A percentile compares a stretch with the other conserved stretches of the same genome.
phyloP scores from a whole-genome alignment of 64 coral and sea anemone genomes.

The Actinia equina region DNA sequence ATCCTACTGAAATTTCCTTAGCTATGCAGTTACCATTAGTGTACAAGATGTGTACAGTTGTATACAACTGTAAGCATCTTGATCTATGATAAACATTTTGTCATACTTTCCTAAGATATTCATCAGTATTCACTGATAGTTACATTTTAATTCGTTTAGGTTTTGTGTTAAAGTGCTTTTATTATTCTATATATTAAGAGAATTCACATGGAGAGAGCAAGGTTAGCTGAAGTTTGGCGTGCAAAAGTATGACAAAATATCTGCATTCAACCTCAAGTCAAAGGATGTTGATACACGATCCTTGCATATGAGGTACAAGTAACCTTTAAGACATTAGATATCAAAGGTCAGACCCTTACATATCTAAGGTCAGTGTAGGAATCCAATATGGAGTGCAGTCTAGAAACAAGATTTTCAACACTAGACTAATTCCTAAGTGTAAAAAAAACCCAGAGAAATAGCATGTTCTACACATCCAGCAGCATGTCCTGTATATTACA shows the following conservation, averaged over 20 bases:
- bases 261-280: not conserved
- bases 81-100: conserved; percentile 8
- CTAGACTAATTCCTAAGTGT: not conserved
- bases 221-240: not conserved
- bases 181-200: not conserved
- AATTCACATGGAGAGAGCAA: not conserved
- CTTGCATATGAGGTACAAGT: not conserved
- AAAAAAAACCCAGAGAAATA: not conserved
- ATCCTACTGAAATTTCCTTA: not conserved
- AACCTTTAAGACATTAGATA: not conserved
- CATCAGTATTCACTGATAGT: not conserved
- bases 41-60: not conserved
- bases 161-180: not conserved
- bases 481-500: not conserved
- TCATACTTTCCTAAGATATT: not conserved
- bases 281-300: not conserved
- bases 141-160: not conserved
- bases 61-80: not conserved
- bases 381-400: not conserved
- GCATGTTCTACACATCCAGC: not conserved
- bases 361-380: not conserved
- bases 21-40: not conserved
- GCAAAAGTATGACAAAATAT: conserved; percentile 2
- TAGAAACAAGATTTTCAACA: not conserved
- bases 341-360: no score